Percentiles rank a stretch among this genome's conserved stretches.
phyloP scores from a whole-genome alignment of 2,888 invertebrate species.

The Argyra leucocephala region DNA sequence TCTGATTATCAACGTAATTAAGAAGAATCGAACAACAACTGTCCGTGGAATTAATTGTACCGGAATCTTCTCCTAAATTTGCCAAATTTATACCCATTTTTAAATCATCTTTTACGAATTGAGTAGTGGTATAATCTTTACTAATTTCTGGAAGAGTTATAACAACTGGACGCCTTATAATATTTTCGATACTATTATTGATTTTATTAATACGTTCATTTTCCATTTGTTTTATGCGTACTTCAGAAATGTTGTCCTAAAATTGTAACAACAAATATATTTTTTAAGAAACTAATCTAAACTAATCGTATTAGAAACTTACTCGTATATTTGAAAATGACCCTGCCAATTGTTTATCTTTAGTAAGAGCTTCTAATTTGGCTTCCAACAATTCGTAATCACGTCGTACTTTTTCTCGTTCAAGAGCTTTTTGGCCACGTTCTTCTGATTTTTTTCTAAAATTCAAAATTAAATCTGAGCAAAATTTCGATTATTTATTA shows the following conservation, averaged over 20 bases:
- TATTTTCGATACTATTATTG: slow-evolving; percentile 46
- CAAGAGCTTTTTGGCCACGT: slow-evolving; percentile 46
- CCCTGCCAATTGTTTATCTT: slow-evolving; percentile 28
- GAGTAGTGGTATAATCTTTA: background rate
- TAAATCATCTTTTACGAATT: slow-evolving; percentile 4
- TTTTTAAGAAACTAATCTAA: background rate
- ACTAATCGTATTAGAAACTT: background rate
- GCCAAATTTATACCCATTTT: slow-evolving; percentile 14
- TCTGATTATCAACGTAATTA: slow-evolving; percentile 38
- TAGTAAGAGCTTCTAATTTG: slow-evolving; percentile 44
- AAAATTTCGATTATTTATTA: slow-evolving; percentile 1
- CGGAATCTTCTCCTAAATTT: slow-evolving; percentile 9
- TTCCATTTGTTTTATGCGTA: background rate
- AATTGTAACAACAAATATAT: slow-evolving; percentile 2
- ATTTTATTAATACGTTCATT: slow-evolving; percentile 36
- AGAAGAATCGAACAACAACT: slow-evolving; percentile 38
- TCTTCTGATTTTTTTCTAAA: slow-evolving; percentile 33
- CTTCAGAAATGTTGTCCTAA: background rate
- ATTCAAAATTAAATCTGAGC: slow-evolving; percentile 12
- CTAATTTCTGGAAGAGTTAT: slow-evolving; percentile 37
- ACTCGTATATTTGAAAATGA: background rate
- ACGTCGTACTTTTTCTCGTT: slow-evolving; percentile 45
- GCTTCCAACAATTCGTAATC: slow-evolving; percentile 46
- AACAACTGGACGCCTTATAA: slow-evolving; percentile 36
- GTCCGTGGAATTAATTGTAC: slow-evolving; percentile 28